Evolutionary conservation across 2,888 invertebrate genomes (phyloP), one percentile per base, ranked within the genome.

Genomic region (Andrena haemorrhoa): DNA sequence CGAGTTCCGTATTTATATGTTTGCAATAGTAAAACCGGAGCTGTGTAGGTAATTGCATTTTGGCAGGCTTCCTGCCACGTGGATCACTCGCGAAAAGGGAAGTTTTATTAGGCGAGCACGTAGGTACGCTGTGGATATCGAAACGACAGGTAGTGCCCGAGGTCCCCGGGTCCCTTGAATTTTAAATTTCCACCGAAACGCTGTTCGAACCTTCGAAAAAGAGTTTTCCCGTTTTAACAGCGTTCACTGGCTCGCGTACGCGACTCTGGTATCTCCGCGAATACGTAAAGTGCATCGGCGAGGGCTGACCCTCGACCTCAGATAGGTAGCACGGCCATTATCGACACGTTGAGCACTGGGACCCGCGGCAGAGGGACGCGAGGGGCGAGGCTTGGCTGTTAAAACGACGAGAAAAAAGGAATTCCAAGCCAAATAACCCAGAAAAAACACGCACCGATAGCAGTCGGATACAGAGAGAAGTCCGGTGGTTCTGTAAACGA

Each of bases 291-390:
- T 84, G 87, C 87, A 87, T 87, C 87, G 80, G 74, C 69, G 80
- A 84, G 79, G 82, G 83, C 74, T 75, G 86, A 87, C 87, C 87
- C 82, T 69, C 83, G 87, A 87, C 86, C 87, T 84, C 31, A 86
- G 87, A 87, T 87, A 87, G 87, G 87, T 87, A 75, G 78, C 83
- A 82, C 71, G 58, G 73, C 69, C 70, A 73, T 84, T 85, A 87
- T 87, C 84, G 75, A 71, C 84, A 41, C 79, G 66, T 75, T 61
- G 70, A 82, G 58, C 74, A 76, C 56, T 73, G 72, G 82, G 78
- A 82, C 79, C 41, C 61, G 41, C 31, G 77, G 70, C n/a, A 23
- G 66, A 68, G 60, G 68, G 65, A 29, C 53, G 71, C 68, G 53
- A 41, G 51, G 29, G 51, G 3, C 5, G 20, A 20, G 29, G 1